Base-by-base conservation (phyloP, 2,888 invertebrate species). In the Sabatieria punctata region DNA sequence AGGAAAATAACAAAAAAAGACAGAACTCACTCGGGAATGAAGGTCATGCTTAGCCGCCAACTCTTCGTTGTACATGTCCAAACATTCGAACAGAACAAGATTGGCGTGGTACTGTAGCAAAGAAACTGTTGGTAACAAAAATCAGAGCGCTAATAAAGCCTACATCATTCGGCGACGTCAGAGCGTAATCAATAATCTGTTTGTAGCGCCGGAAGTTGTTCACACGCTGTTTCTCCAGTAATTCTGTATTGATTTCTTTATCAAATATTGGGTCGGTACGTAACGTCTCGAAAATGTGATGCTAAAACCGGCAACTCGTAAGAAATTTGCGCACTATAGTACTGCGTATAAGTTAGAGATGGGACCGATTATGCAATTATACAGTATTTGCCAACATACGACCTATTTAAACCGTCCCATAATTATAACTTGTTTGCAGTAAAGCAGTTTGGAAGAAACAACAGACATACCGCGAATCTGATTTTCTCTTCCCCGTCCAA, bases 401-500 rank as follows among this genome's bases (percentile, higher is more conserved):
- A n/a, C n/a, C n/a, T n/a, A n/a, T n/a, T n/a, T n/a, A n/a, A n/a
- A n/a, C n/a, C n/a, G n/a, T n/a, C n/a, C n/a, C n/a, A n/a, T n/a
- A n/a, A n/a, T n/a, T n/a, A n/a, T n/a, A n/a, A n/a, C n/a, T n/a
- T n/a, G n/a, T 30, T 30, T 30, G 15, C 30, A 8, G 30, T 15
- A 30, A 30, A 15, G 15, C 8, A 30, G 15, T 30, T 15, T 8
- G 30, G 15, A 30, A 30, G 8, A 11, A 30, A 30, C 30, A 11
- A 30, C 30, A 30, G 15, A 15, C 30, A n/a, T 56, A 86, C 89
- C 77, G 85, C 84, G 49, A 79, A 75, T 63, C 76, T 74, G 27
- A 86, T 66, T 51, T 76, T 70, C 43, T 81, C 78, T 59, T 80
- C 78, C 53, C 80, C 82, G 64, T 85, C 84, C 50, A 88, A 71